Percentiles rank a stretch among this genome's conserved stretches.
Evolutionary conservation across 2,113 vertebrate species (phyloP).

Genomic region (Siphamia tubifer): DNA sequence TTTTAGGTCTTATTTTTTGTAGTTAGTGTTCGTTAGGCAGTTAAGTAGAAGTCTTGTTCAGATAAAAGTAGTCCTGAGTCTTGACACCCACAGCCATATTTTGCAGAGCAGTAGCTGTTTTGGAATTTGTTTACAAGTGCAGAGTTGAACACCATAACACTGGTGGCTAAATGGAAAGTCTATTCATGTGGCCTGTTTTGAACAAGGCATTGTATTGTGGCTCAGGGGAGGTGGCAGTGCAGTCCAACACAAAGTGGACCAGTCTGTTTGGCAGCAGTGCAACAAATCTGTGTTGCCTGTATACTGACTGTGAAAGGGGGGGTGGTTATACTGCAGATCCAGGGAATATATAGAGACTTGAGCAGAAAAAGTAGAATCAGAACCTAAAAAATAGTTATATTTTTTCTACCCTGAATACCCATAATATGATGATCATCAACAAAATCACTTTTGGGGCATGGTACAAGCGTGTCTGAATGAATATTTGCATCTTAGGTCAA

Average conservation of each 20-base stretch:
- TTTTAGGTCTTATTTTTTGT: background rate
- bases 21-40: no score
- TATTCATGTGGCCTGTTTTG: constrained; percentile 64
- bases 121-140: constrained; percentile 53
- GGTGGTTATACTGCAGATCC: background rate
- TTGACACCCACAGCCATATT: background rate
- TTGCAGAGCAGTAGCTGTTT: constrained; percentile 17
- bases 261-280: constrained; percentile 37
- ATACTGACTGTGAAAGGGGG: background rate
- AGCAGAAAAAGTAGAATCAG: no score
- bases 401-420: no score
- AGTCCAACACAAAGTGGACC: constrained; percentile 50
- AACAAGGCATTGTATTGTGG: constrained; percentile 69
- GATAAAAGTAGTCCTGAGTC: background rate
- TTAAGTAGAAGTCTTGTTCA: background rate
- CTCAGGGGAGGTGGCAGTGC: constrained; percentile 24
- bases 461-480: no score
- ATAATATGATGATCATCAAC: no score
- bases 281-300: constrained; percentile 4
- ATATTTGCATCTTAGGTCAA: no score
- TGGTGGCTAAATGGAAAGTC: constrained; percentile 45
- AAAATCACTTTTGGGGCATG: no score
- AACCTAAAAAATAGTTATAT: no score
- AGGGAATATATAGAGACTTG: background rate
- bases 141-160: constrained; percentile 31